A percentile compares a stretch with the other conserved stretches of the same genome.
These are phyloP conservation scores for Rhopalosiphum padi DNA, from an alignment of 1,140 invertebrate genomes.

Conservation along the genomic window DNA sequence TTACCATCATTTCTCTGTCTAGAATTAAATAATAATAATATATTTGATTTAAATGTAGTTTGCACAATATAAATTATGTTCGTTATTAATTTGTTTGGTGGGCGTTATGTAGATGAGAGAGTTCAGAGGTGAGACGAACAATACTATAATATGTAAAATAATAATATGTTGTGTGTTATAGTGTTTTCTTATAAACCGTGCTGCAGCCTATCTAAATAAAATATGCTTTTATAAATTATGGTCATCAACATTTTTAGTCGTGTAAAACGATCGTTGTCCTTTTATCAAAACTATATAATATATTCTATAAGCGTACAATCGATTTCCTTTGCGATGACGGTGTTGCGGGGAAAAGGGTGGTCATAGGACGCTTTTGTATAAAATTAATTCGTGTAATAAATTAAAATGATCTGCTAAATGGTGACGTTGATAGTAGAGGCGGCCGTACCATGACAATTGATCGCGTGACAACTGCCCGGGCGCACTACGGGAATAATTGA, in stretches of 20 bases:
- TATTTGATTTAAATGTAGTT: neutral
- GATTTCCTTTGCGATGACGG: neutral
- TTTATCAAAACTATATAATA: neutral
- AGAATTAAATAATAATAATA: neutral
- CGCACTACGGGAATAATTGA: neutral
- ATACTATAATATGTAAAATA: no score
- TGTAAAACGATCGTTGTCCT: neutral
- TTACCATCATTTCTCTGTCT: no score
- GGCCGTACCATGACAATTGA: conserved; percentile 2
- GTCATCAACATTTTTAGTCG: neutral
- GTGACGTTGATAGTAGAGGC: neutral
- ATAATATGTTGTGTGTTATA: neutral
- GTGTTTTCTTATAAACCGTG: neutral
- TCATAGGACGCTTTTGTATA: neutral
- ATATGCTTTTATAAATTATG: neutral
- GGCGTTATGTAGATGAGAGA: neutral
- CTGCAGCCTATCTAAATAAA: no score
- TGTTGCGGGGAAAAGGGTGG: no score
- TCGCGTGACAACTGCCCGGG: conserved; percentile 5
- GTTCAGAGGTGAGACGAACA: no score
- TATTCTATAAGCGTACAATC: neutral
- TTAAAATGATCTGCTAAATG: conserved; percentile 22
- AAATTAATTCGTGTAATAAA: neutral
- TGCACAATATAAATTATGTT: neutral
- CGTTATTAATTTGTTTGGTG: neutral